Evolutionary conservation across 2,888 invertebrate species (phyloP).

Genomic region (Perizoma flavofasciatum): DNA sequence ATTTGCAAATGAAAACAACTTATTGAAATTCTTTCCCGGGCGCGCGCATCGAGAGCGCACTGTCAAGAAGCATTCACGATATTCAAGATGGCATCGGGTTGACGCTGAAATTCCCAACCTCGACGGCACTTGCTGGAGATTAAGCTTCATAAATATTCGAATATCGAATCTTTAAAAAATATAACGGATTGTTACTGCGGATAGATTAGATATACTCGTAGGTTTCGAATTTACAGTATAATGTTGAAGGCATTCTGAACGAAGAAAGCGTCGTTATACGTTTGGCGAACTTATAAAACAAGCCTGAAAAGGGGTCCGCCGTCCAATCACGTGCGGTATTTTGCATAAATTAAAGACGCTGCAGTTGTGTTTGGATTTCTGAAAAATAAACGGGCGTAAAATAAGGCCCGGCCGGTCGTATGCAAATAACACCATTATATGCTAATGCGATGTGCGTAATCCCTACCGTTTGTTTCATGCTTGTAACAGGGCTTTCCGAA

Average conservation of each 20-base stretch:
- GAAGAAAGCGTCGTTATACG: slow-evolving; percentile 48
- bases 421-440: slow-evolving; percentile 81
- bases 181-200: neutral
- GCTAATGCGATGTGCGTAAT: slow-evolving; percentile 77
- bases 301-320: slow-evolving; percentile 57
- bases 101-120: slow-evolving; percentile 48
- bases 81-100: slow-evolving; percentile 60
- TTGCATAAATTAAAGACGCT: slow-evolving; percentile 74
- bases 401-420: slow-evolving; percentile 66
- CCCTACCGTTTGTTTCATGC: slow-evolving; percentile 62
- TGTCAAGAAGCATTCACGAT: slow-evolving; percentile 55
- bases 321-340: slow-evolving; percentile 73
- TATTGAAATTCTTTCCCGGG: slow-evolving; percentile 81
- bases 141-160: slow-evolving; percentile 30
- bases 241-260: slow-evolving; percentile 12
- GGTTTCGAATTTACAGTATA: slow-evolving; percentile 8
- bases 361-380: slow-evolving; percentile 68
- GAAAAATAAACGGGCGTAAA: slow-evolving; percentile 76
- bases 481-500: slow-evolving; percentile 60
- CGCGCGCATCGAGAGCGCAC: slow-evolving; percentile 55
- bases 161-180: slow-evolving; percentile 1
- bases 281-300: slow-evolving; percentile 51
- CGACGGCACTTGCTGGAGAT: slow-evolving; percentile 20
- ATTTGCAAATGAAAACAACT: slow-evolving; percentile 84
- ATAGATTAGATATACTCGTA: no score